Percentiles rank a stretch among this genome's conserved stretches.
These are phyloP conservation scores for Apotomis capreana DNA, from an alignment of 2,888 invertebrate genomes.

Conservation along the genomic window DNA sequence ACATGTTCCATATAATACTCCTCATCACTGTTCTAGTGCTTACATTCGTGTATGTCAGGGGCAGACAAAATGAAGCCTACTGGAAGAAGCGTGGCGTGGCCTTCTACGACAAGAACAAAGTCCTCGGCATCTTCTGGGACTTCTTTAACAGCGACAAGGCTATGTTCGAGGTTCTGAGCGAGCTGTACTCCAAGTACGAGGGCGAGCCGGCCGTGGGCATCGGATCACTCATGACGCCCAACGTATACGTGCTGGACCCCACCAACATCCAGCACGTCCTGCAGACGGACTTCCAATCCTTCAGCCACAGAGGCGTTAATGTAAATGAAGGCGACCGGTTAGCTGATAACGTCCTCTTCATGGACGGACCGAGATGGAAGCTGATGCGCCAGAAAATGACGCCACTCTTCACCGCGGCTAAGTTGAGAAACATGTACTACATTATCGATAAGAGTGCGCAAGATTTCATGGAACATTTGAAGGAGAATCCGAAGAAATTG, in stretches of 20 bases:
- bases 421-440: conserved; percentile 69
- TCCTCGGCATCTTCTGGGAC: conserved; percentile 58
- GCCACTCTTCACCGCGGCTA: conserved; percentile 64
- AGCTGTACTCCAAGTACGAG: conserved; percentile 57
- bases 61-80: conserved; percentile 54
- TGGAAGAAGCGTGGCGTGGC: conserved; percentile 63
- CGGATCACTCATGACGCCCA: conserved; percentile 45
- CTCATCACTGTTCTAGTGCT: no score
- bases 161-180: conserved; percentile 54
- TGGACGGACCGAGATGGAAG: conserved; percentile 65
- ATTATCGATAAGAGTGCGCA: conserved; percentile 63
- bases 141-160: conserved; percentile 51
- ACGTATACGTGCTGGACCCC: conserved; percentile 56
- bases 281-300: conserved; percentile 57
- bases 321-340: conserved; percentile 55
- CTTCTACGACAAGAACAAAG: conserved; percentile 47
- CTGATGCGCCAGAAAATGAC: conserved; percentile 64
- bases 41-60: no score
- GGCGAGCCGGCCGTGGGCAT: conserved; percentile 54
- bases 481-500: conserved; percentile 52
- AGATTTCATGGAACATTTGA: conserved; percentile 60
- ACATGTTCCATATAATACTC: no score
- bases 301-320: conserved; percentile 57
- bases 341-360: conserved; percentile 58
- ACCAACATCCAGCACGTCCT: conserved; percentile 56